These are phyloP conservation scores for Muscidifurax raptorellus DNA, from an alignment of 1,140 invertebrate species.

Conservation along the genomic window DNA sequence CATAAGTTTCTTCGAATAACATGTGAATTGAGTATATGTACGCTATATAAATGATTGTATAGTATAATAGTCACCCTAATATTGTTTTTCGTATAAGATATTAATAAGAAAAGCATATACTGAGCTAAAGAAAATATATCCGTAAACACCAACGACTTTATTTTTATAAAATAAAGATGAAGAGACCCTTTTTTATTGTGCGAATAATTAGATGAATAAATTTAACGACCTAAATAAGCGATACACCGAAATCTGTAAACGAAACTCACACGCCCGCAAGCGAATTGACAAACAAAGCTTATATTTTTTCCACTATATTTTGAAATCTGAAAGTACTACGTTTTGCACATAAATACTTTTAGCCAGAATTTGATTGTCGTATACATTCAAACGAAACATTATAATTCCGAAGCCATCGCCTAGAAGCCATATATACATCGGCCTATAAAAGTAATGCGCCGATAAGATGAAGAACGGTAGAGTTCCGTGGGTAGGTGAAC, in stretches of 20 bases:
- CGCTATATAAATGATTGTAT: background rate
- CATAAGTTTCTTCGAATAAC: background rate
- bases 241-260: too few species aligned
- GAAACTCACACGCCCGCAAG: background rate
- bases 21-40: background rate
- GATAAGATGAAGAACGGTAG: background rate
- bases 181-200: background rate
- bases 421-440: conserved; percentile 3
- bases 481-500: background rate
- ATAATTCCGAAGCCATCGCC: background rate
- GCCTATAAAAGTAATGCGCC: conserved; percentile 7
- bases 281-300: background rate
- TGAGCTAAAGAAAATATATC: background rate
- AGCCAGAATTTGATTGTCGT: background rate
- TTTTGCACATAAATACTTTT: conserved; percentile 47
- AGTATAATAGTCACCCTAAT: background rate
- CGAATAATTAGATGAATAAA: background rate
- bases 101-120: background rate
- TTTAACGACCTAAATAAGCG: background rate
- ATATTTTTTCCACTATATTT: background rate
- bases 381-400: background rate
- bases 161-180: conserved; percentile 13
- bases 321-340: background rate
- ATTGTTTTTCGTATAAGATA: background rate
- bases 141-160: conserved; percentile 1